Conservation (phyloP, 2,888 invertebrate species). For the Ypsolopha sequella region DNA sequence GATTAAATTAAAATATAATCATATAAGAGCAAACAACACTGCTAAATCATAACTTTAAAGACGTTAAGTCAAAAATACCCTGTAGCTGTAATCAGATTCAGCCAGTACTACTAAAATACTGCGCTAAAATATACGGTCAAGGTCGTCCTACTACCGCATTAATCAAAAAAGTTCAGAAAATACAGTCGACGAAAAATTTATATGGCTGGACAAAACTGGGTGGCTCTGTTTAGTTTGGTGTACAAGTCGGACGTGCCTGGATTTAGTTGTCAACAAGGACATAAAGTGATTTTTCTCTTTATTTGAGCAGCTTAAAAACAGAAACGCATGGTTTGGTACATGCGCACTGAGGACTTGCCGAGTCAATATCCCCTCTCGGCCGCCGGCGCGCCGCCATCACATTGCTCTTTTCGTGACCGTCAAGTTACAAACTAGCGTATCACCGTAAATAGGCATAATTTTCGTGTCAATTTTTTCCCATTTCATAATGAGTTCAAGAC, state of each 20-base stretch:
- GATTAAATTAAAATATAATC: too few relatives aligned
- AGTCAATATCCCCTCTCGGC: constrained; percentile 65
- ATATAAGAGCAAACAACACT: too few relatives aligned
- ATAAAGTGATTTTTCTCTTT: constrained; percentile 7
- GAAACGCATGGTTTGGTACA: constrained; percentile 59
- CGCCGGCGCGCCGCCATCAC: constrained; percentile 63
- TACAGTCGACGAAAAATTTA: neutral
- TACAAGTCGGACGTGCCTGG: neutral
- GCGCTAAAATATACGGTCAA: constrained; percentile 8
- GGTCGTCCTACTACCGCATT: constrained; percentile 2
- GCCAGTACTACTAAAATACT: neutral
- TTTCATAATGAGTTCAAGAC: too few relatives aligned
- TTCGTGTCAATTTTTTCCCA: neutral
- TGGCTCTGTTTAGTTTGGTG: neutral
- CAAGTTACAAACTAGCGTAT: neutral
- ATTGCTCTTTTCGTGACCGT: constrained; percentile 30
- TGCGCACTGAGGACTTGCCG: constrained; percentile 59
- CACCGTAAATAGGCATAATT: neutral
- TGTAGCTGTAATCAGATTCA: neutral
- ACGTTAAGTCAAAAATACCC: neutral
- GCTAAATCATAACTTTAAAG: neutral
- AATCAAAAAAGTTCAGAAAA: neutral
- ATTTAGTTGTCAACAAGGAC: constrained; percentile 1
- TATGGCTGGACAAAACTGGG: neutral
- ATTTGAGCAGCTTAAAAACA: constrained; percentile 45